phyloP scores from a whole-genome alignment of 2,113 vertebrate genomes.

The Erinaceus europaeus region DNA sequence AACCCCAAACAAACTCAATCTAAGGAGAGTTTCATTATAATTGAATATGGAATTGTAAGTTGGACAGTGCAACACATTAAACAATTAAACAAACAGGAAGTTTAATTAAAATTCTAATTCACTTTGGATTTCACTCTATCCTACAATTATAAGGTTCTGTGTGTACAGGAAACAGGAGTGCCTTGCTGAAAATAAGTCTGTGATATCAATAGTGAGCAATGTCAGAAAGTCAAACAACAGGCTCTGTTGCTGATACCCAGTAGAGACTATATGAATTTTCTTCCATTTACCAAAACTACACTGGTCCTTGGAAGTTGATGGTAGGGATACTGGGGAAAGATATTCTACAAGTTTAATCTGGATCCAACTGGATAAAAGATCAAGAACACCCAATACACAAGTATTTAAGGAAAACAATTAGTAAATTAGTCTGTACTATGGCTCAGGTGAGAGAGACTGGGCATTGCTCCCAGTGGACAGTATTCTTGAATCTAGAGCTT shows the following conservation, averaged over 20 bases:
- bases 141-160: conserved; percentile 37
- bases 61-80: conserved; percentile 41
- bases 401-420: background rate
- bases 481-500: background rate
- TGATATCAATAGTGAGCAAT: background rate
- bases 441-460: background rate
- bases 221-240: background rate
- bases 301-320: background rate
- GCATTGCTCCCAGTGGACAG: background rate
- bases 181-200: background rate
- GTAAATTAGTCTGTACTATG: background rate
- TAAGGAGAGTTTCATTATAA: conserved; percentile 49
- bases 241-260: background rate
- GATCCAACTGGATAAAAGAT: background rate
- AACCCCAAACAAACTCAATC: conserved; percentile 45
- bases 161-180: background rate
- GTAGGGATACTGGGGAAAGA: background rate
- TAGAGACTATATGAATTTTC: background rate
- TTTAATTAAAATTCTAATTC: conserved; percentile 67
- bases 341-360: rapidly evolving
- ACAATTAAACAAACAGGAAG: conserved; percentile 60
- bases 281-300: background rate
- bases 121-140: conserved; percentile 37
- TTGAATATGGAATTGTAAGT: conserved; percentile 49
- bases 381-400: background rate